A percentile compares a stretch with the other conserved stretches of the same genome.
Evolutionary conservation across 2,113 vertebrate species (phyloP).

Genomic region (Sylvicapra grimmia): DNA sequence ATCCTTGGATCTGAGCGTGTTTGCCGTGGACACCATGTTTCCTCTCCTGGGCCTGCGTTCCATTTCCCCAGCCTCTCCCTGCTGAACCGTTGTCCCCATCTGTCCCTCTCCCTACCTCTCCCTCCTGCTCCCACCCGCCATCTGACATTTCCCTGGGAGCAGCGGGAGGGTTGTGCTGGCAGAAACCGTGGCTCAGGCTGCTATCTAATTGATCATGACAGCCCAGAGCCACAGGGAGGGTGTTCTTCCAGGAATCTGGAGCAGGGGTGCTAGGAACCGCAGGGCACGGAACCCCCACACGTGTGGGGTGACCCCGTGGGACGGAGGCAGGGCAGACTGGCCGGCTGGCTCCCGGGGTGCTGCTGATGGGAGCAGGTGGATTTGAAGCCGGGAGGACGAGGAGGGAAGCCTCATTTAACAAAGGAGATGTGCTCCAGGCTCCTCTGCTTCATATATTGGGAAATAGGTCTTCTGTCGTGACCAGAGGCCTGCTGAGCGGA

Average conservation of each 20-base stretch:
- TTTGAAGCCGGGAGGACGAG: background rate
- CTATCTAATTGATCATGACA: background rate
- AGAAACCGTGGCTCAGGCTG: background rate
- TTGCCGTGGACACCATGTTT: accelerated
- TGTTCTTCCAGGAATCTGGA: background rate
- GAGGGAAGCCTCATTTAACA: background rate
- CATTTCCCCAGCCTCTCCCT: background rate
- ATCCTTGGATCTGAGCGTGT: background rate
- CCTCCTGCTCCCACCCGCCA: too few species aligned
- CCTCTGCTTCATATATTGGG: background rate
- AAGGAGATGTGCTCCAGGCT: background rate
- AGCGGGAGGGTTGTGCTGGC: background rate
- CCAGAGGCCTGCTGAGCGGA: background rate
- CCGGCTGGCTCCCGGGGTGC: background rate
- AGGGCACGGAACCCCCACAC: accelerated
- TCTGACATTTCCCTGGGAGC: background rate
- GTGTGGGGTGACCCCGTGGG: background rate
- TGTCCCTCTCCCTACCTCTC: background rate
- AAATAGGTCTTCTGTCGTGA: background rate
- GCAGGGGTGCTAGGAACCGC: too few species aligned
- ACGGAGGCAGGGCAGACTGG: background rate
- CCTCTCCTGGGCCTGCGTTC: background rate
- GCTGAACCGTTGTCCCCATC: background rate
- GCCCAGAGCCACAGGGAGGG: background rate
- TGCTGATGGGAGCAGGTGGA: background rate